phyloP scores from a whole-genome alignment of 2,113 vertebrate species.

The Heloderma charlesbogerti region DNA sequence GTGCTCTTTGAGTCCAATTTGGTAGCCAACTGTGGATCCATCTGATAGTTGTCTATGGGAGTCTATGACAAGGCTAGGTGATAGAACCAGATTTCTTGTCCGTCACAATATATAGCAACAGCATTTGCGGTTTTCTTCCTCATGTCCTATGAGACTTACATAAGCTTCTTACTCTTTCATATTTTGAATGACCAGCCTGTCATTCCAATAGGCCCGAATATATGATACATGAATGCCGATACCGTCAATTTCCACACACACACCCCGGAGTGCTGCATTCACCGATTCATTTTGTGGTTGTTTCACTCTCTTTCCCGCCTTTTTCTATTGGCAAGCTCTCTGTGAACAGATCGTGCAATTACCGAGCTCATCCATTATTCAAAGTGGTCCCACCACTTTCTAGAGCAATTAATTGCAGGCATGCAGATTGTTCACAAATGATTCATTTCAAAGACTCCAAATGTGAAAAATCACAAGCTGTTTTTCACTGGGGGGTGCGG shows the following conservation, averaged over 20 bases:
- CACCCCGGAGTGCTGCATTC: background rate
- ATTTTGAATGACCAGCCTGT: background rate
- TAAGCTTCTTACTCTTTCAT: background rate
- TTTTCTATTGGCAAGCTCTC: constrained; percentile 29
- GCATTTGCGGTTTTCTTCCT: background rate
- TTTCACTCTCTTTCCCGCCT: background rate
- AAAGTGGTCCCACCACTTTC: constrained; percentile 20
- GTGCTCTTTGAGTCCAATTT: too few relatives aligned
- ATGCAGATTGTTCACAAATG: constrained; percentile 32
- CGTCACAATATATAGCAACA: background rate
- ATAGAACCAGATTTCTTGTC: background rate
- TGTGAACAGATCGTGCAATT: constrained; percentile 38
- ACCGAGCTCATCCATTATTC: constrained; percentile 38
- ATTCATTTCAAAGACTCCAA: constrained; percentile 22
- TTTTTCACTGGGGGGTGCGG: background rate
- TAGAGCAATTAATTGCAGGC: constrained; percentile 33
- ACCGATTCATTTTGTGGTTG: constrained; percentile 3
- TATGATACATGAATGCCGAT: background rate
- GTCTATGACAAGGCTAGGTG: background rate
- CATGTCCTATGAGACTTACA: background rate
- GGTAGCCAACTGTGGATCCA: too few relatives aligned
- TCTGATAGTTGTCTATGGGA: too few relatives aligned
- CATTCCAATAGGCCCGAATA: background rate
- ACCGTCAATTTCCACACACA: background rate
- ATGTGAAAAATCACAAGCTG: constrained; percentile 25